Percentiles rank a stretch among this genome's conserved stretches.
Conservation (phyloP, 2,888 invertebrate species). For the Apamea crenata region DNA sequence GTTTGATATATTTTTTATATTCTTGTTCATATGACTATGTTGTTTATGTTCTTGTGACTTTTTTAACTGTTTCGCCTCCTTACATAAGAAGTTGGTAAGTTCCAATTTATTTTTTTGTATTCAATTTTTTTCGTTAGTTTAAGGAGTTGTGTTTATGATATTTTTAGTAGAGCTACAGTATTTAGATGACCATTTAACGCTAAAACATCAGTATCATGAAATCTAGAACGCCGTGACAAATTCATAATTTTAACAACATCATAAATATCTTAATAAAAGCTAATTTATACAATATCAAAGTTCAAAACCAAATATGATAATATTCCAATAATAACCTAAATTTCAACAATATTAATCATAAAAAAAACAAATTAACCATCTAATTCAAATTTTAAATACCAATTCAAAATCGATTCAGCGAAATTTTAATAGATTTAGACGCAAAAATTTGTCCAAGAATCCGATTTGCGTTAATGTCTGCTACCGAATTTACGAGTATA, state of each 20-base stretch:
- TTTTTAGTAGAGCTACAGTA: neutral
- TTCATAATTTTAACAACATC: constrained; percentile 7
- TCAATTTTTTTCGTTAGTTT: neutral
- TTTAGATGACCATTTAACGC: neutral
- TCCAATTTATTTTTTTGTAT: neutral
- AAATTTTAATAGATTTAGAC: constrained; percentile 39
- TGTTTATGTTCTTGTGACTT: too few relatives aligned
- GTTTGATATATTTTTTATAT: neutral
- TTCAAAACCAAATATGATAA: constrained; percentile 19
- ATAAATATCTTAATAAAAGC: neutral
- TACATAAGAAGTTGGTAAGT: neutral
- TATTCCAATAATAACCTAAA: constrained; percentile 38
- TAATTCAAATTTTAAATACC: constrained; percentile 32
- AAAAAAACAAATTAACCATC: constrained; percentile 35
- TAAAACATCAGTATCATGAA: neutral
- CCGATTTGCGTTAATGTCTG: constrained; percentile 44
- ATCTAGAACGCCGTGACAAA: constrained; percentile 12
- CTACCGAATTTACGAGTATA: constrained; percentile 62
- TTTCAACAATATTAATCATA: constrained; percentile 56
- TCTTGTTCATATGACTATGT: neutral
- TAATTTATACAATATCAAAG: constrained; percentile 24
- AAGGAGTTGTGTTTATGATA: neutral
- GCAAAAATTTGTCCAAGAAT: constrained; percentile 32
- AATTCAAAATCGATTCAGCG: constrained; percentile 40
- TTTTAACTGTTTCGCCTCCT: neutral